Conservation (phyloP, 1,140 invertebrate genomes). For the Psilanteris sp. region DNA sequence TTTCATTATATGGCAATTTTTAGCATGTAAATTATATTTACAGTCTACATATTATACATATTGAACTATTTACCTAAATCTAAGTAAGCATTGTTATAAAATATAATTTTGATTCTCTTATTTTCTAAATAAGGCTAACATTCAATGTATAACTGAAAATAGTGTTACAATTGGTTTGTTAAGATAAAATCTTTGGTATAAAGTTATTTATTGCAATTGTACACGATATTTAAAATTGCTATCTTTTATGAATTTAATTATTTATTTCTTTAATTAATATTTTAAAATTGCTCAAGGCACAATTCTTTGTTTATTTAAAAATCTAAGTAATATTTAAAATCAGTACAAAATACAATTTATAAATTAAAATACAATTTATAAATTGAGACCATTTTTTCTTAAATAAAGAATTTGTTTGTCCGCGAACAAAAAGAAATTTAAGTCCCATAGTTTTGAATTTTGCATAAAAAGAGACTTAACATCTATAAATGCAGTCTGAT, state of each 20-base stretch:
- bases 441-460: constrained; percentile 13
- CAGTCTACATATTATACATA: constrained; percentile 68
- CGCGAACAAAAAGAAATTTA: constrained; percentile 13
- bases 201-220: constrained; percentile 71
- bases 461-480: constrained; percentile 31
- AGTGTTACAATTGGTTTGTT: constrained; percentile 28
- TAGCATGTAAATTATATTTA: constrained; percentile 62
- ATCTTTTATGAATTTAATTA: constrained; percentile 1
- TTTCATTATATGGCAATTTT: constrained; percentile 48
- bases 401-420: not conserved
- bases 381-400: constrained; percentile 6
- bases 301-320: constrained; percentile 1
- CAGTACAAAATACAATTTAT: no score
- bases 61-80: constrained; percentile 30
- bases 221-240: constrained; percentile 50
- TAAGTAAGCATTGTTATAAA: constrained; percentile 57
- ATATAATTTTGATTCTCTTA: constrained; percentile 53
- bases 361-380: constrained; percentile 1
- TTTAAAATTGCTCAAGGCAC: constrained; percentile 14
- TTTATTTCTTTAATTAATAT: no score
- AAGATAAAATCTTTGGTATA: constrained; percentile 77
- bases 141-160: constrained; percentile 36
- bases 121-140: constrained; percentile 28
- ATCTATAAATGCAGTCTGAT: constrained; percentile 53
- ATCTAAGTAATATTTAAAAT: not conserved